Evolutionary conservation across 2,888 invertebrate genomes (phyloP).

Genomic region (Hyppa rectilinea): DNA sequence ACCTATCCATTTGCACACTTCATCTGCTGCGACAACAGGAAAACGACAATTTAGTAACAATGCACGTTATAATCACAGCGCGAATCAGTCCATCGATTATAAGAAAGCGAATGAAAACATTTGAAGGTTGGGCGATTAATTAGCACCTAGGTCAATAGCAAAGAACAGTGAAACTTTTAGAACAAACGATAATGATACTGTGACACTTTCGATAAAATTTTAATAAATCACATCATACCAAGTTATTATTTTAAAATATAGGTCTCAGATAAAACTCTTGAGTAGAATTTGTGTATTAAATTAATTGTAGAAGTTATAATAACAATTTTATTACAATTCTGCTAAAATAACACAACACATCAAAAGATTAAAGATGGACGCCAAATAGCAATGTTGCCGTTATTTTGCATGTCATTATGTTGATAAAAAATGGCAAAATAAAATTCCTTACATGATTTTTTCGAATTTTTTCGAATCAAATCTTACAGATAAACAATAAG

Average conservation of each 20-base stretch:
- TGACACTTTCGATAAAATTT: constrained; percentile 84
- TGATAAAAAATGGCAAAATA: constrained; percentile 57
- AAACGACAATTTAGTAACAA: constrained; percentile 66
- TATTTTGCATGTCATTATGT: constrained; percentile 74
- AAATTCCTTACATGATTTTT: neutral
- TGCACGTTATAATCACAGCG: constrained; percentile 60
- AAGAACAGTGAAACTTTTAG: constrained; percentile 87
- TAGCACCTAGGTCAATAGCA: constrained; percentile 88
- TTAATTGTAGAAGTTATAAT: constrained; percentile 62
- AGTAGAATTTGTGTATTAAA: constrained; percentile 57
- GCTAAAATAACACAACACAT: constrained; percentile 88
- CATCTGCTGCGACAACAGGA: constrained; percentile 84
- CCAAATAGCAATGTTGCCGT: constrained; percentile 87
- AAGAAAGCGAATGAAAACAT: constrained; percentile 81
- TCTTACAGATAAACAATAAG: neutral
- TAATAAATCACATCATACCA: constrained; percentile 70
- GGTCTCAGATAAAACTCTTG: constrained; percentile 60
- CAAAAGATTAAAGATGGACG: constrained; percentile 90
- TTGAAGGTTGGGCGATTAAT: constrained; percentile 83
- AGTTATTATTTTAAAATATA: constrained; percentile 69
- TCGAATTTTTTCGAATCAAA: neutral
- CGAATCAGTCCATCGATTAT: constrained; percentile 67
- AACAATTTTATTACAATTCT: constrained; percentile 78
- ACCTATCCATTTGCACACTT: constrained; percentile 89
- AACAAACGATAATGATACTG: constrained; percentile 87